Conservation (phyloP, 2,113 vertebrate genomes). For the Paraplagusia blochii region DNA sequence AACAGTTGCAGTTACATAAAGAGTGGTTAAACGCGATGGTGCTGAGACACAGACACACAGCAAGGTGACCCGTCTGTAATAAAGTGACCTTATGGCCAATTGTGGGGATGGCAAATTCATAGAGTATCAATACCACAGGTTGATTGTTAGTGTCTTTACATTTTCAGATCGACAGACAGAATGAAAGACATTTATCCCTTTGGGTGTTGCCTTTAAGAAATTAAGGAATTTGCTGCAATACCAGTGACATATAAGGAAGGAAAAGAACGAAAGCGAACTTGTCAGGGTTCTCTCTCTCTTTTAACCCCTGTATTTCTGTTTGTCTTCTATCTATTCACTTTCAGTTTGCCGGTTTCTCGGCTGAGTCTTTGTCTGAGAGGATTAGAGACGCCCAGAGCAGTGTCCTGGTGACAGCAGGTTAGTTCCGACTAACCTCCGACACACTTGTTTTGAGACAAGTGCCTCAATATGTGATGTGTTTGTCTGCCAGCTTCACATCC, state of each 20-base stretch:
- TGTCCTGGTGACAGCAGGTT: constrained; percentile 80
- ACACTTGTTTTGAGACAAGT: neutral
- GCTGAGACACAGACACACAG: constrained; percentile 4
- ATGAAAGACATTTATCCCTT: too few relatives aligned
- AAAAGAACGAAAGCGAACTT: too few relatives aligned
- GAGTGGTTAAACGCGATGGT: neutral
- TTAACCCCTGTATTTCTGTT: neutral
- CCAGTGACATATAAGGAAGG: too few relatives aligned
- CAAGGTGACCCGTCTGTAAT: constrained; percentile 1
- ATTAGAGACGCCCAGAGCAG: constrained; percentile 76
- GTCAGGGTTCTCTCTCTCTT: too few relatives aligned
- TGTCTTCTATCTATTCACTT: neutral
- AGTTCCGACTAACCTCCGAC: neutral
- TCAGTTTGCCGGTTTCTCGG: constrained; percentile 84
- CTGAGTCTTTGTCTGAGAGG: constrained; percentile 79
- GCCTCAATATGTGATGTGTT: constrained; percentile 7
- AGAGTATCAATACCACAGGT: too few relatives aligned
- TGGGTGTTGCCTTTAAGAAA: too few relatives aligned
- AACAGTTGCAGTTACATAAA: constrained; percentile 15
- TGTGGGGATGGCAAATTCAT: too few relatives aligned
- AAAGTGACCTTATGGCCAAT: constrained; percentile 21
- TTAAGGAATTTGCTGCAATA: too few relatives aligned
- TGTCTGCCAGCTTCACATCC: neutral
- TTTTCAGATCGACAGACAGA: too few relatives aligned
- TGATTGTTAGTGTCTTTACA: too few relatives aligned